Base-by-base conservation (phyloP, 2,888 invertebrate genomes). In the Pimpla rufipes region DNA sequence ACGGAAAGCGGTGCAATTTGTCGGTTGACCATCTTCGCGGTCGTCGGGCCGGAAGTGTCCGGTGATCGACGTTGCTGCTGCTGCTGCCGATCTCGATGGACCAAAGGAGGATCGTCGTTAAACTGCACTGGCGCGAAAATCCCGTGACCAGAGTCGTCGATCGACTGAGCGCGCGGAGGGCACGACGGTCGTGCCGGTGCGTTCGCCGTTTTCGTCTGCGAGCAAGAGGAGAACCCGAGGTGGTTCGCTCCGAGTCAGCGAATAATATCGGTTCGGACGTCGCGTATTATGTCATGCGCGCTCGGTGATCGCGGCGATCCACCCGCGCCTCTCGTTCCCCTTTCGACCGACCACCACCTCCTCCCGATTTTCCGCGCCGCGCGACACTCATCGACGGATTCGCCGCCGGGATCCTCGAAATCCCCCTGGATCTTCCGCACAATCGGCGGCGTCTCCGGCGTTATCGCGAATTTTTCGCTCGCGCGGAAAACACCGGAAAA, bases 271-370 rank as follows among this genome's bases (percentile, higher is more conserved):
- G 59, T 68, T 75, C 52, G 66, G 73, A 67, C 67, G 66, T 76
- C n/a, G n/a, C n/a, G 50, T 59, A 73, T 79, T 79, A 73, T 83
- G 76, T 77, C 79, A 75, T 79, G 83, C 83, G 77, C 77, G 83
- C 75, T 59, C 47, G 47, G 37, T 37, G 55, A 77, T 77, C 68
- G 68, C 35, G n/a, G n/a, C 13, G 29, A 57, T 67, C 59, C 59
- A 73, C 57, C 59, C 73, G 73, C 59, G 45, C 59, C 62, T 35
- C 73, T 55, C 37, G 29, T 71, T n/a, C n/a, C n/a, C 57, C 21
- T 35, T 40, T 45, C 29, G 0, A 64, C 42, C 13, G 18, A 37
- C 37, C 42, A 10, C 21, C 37, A 21, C 64, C 42, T 13, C 16
- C 57, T 18, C 6, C n/a, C 18, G 50, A 18, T 52, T 52, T 52